Conservation (phyloP, 2,113 vertebrate species). For the Grantiella picta region DNA sequence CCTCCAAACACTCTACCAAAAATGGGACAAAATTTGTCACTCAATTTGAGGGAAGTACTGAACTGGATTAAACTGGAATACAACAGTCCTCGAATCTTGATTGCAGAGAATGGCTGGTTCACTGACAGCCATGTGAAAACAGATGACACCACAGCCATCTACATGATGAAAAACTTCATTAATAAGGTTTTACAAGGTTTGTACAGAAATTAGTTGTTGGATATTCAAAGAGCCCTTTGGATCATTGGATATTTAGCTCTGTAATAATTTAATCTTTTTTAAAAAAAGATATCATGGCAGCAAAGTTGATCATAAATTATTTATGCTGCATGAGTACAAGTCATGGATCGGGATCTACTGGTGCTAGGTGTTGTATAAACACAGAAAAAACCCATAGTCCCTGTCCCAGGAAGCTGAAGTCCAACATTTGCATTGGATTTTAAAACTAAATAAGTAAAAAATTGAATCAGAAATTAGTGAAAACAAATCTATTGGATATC, state of each 20-base stretch:
- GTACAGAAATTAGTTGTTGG: not conserved
- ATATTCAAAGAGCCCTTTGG: not conserved
- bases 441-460: not conserved
- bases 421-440: not conserved
- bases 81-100: constrained; percentile 79
- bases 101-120: constrained; percentile 94
- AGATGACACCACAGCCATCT: constrained; percentile 89
- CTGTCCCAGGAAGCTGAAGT: constrained; percentile 11
- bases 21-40: constrained; percentile 80
- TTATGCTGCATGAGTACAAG: not conserved
- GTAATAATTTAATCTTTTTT: not conserved
- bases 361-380: not conserved
- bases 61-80: constrained; percentile 92
- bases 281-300: not conserved
- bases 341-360: not conserved
- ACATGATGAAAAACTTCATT: constrained; percentile 91
- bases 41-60: constrained; percentile 82
- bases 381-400: not conserved
- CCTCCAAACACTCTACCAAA: constrained; percentile 68
- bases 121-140: constrained; percentile 81
- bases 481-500: not conserved
- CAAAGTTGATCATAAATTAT: constrained; percentile 45
- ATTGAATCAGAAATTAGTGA: not conserved
- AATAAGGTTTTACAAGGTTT: constrained; percentile 92
- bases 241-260: not conserved